These are phyloP conservation scores for Cataglyphis hispanica DNA, from an alignment of 1,140 invertebrate species.

Conservation along the genomic window DNA sequence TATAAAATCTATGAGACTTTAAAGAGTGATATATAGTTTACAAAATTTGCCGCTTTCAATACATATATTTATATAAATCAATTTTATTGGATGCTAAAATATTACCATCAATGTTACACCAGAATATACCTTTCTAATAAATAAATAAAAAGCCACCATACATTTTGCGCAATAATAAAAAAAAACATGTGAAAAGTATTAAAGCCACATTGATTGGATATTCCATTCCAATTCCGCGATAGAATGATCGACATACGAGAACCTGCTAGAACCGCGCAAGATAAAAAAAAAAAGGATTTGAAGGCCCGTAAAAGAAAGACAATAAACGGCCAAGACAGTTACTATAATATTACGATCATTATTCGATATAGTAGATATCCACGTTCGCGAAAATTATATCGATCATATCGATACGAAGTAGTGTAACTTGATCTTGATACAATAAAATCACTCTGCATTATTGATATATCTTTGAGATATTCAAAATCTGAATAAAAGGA, in stretches of 20 bases:
- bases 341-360: slow-evolving; percentile 16
- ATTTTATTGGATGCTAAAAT: not conserved
- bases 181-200: not conserved
- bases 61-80: not conserved
- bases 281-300: slow-evolving; percentile 42
- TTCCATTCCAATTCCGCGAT: not conserved
- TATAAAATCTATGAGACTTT: not conserved
- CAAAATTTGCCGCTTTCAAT: not conserved
- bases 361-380: not conserved
- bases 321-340: not conserved
- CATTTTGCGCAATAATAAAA: not conserved
- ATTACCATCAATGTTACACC: not conserved
- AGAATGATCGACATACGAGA: slow-evolving; percentile 43
- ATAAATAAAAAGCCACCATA: not conserved
- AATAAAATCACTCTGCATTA: slow-evolving; percentile 13
- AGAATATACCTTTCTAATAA: too few species aligned
- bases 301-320: slow-evolving; percentile 30
- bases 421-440: not conserved
- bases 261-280: slow-evolving; percentile 41
- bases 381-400: not conserved
- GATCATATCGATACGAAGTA: slow-evolving; percentile 43
- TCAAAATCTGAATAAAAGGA: not conserved
- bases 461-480: not conserved
- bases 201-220: slow-evolving; percentile 20
- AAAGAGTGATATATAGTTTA: not conserved